A percentile compares a stretch with the other conserved stretches of the same genome.
These are phyloP conservation scores for Epinotia ramella DNA, from an alignment of 2,888 invertebrate genomes.

Conservation along the genomic window DNA sequence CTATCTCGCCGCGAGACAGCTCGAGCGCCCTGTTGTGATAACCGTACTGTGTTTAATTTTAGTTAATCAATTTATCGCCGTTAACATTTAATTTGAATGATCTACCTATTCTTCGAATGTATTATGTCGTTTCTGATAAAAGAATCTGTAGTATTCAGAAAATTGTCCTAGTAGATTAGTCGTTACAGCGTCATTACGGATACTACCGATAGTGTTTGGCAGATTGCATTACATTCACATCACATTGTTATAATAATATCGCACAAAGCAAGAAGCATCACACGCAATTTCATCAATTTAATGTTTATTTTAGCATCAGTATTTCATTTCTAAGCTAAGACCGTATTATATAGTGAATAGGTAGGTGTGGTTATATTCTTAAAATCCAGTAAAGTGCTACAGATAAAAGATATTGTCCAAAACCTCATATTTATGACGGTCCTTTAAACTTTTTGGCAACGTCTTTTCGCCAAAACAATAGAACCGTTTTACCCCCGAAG, in stretches of 20 bases:
- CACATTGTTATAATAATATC: slow-evolving; percentile 26
- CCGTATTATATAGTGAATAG: slow-evolving; percentile 17
- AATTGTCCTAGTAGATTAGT: background rate
- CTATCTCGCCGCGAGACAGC: too few relatives aligned
- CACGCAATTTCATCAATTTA: slow-evolving; percentile 18
- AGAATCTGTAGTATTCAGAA: background rate
- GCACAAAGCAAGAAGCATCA: slow-evolving; percentile 48
- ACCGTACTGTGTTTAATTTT: background rate
- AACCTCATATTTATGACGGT: too few relatives aligned
- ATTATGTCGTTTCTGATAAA: background rate
- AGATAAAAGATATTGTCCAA: background rate
- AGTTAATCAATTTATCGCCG: background rate
- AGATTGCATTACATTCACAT: background rate
- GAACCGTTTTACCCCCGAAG: too few relatives aligned
- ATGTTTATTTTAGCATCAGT: slow-evolving; percentile 34
- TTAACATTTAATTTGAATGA: background rate
- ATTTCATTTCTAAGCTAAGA: slow-evolving; percentile 20
- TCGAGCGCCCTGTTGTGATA: too few relatives aligned
- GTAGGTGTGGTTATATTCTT: slow-evolving; percentile 2
- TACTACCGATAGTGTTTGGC: background rate
- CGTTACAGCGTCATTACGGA: background rate
- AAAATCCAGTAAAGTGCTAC: background rate
- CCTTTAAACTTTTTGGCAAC: background rate
- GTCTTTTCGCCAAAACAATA: background rate
- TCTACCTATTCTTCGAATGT: background rate